phyloP scores from a whole-genome alignment of 2,888 invertebrate genomes.

The Trichopria drosophilae region DNA sequence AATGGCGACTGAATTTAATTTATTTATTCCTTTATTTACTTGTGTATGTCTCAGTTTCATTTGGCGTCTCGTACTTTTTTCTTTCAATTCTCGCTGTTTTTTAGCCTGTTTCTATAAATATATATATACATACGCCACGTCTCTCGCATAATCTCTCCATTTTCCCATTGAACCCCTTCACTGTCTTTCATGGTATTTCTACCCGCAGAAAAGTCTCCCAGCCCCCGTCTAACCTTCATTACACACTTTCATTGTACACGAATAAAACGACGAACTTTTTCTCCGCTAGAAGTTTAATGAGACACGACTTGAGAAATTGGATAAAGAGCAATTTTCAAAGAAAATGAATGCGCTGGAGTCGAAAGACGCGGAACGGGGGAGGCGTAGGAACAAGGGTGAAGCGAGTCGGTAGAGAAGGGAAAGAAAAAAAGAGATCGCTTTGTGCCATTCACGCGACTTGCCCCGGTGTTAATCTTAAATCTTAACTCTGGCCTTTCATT shows the following conservation, averaged over 20 bases:
- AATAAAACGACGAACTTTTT: slow-evolving; percentile 45
- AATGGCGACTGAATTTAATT: slow-evolving; percentile 24
- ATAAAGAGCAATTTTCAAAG: slow-evolving; percentile 57
- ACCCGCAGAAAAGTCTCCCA: too few relatives aligned
- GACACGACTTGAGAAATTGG: slow-evolving; percentile 56
- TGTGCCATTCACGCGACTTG: slow-evolving; percentile 25
- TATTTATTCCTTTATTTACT: too few relatives aligned
- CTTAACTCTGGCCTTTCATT: too few relatives aligned
- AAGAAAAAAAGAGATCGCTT: slow-evolving; percentile 26
- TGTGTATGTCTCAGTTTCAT: slow-evolving; percentile 20
- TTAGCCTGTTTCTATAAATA: slow-evolving; percentile 25
- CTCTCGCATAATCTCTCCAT: slow-evolving; percentile 8
- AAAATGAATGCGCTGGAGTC: slow-evolving; percentile 47
- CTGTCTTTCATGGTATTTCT: too few relatives aligned
- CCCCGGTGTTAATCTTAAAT: too few relatives aligned
- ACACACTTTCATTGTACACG: slow-evolving; percentile 38
- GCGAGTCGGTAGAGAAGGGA: slow-evolving; percentile 27
- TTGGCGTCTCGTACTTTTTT: slow-evolving; percentile 8
- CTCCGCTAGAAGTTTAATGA: slow-evolving; percentile 53
- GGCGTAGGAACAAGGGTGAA: slow-evolving; percentile 31
- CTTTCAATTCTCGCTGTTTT: slow-evolving; percentile 29
- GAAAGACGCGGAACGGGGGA: slow-evolving; percentile 33
- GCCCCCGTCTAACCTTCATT: too few relatives aligned
- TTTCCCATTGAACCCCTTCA: slow-evolving; percentile 13
- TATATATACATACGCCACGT: slow-evolving; percentile 18